Base-by-base conservation (phyloP, 1,140 invertebrate genomes). In the Cecropterus lyciades region DNA sequence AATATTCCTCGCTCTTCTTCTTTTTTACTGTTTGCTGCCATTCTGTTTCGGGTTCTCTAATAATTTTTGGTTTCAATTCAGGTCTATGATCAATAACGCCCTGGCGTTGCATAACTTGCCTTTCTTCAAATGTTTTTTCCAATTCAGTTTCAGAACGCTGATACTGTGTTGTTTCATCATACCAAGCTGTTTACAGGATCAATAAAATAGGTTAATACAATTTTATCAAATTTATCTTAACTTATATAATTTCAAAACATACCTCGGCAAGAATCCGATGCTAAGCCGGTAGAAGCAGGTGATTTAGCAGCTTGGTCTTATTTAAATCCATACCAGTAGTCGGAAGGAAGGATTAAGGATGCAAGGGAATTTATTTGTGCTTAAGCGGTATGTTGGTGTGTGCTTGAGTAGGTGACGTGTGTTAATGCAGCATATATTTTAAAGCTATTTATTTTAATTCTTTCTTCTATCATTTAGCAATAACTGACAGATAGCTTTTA, bases 141-240 rank as follows among this genome's bases (percentile, higher is more conserved):
- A 98, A 91, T 91, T 98, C 97, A 51, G 95, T 97, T 79, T 96
- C 96, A 92, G 96, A 93, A 65, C 97, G 94, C 88, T 98, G 97
- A 87, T 98, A 98, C 84, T 95, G 95, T 71, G 95, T 94, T 79
- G 97, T 94, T 83, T 97, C 97, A 93, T 98, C 97, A 93, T 98
- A 98, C 97, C 97, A 98, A 60, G 97, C 97, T 98, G 93, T 80
- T 59, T 49, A 91, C 70, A 85, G 20, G 67, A 78, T 72, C 55
- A 79, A 73, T 55, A 74, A 55, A 69, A 42, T 42, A 63, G 10
- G 40, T 78, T 66, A 69, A 42, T 40, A 46, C n/a, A 17, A 55
- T 27, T 59, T 62, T 52, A 48, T 55, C 17, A 59, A 51, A 65
- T 49, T 43, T 52, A 64, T 43, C 57, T 67, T 57, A 68, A 45